Conservation (phyloP, 1,140 invertebrate species). For the Chironomus striatipennis region DNA sequence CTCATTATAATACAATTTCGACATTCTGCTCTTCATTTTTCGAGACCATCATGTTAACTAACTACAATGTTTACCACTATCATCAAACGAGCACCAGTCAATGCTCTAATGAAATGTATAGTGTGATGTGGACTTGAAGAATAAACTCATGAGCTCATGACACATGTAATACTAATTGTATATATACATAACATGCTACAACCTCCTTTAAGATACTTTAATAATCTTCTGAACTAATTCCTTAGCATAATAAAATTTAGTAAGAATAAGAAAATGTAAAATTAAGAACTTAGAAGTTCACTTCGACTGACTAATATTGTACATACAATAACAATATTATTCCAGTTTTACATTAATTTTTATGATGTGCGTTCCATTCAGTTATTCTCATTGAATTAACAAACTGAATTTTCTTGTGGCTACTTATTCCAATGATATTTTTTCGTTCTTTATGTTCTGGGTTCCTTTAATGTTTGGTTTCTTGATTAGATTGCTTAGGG, state of each 20-base stretch:
- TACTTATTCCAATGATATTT: neutral
- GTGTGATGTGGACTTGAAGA: no score
- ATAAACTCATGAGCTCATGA: neutral
- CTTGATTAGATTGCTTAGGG: constrained; percentile 20
- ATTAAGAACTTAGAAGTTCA: neutral
- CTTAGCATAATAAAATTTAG: neutral
- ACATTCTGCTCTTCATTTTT: neutral
- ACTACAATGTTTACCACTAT: neutral
- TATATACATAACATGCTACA: neutral
- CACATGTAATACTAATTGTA: neutral
- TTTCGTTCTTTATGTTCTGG: neutral
- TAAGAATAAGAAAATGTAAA: neutral
- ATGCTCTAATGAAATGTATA: neutral
- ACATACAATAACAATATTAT: no score
- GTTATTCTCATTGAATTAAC: no score
- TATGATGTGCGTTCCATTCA: no score
- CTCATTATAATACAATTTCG: neutral
- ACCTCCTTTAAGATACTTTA: neutral
- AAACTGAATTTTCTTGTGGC: neutral
- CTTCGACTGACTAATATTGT: no score
- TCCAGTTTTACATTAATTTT: no score
- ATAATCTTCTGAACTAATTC: neutral
- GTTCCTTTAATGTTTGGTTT: constrained; percentile 19
- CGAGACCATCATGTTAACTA: neutral
- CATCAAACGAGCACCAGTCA: neutral